Base-by-base conservation (phyloP, 2,113 vertebrate genomes). In the Python bivittatus region DNA sequence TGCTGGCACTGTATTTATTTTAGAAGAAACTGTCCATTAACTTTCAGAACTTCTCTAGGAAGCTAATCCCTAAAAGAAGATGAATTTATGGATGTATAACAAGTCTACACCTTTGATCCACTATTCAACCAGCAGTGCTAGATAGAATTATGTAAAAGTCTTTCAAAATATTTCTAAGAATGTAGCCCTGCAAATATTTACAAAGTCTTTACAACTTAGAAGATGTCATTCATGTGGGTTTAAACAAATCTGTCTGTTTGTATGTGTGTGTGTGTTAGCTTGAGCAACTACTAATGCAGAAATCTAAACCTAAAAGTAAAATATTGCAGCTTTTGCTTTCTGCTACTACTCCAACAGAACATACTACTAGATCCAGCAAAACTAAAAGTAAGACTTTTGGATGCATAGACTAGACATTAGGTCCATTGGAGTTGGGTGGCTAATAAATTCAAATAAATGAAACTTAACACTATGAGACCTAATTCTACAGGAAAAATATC, bases 31-130 rank as follows among this genome's bases (percentile, higher is more conserved):
- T 44, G 29, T 92, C 52, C 94, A 92, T 93, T 93, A 92, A 90
- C 84, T 92, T 95, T 93, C 88, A 94, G 92, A 88, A 85, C 29
- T 92, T 90, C 87, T 84, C 85, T 94, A 57, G 64, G 90, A 96
- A 94, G 86, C 88, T 96, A 96, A 96, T 95, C 93, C 86, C 91
- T 64, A 86, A 27, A 79, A 42, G 94, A 91, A 27, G 64, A 84
- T 92, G 91, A 95, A 96, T 95, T 95, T 93, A 94, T 89, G 85
- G 93, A 84, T 95, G 53, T 20, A 29, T 96, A 96, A 94, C 60
- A 93, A 90, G 72, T 29, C 86, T 95, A 84, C 20, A 92, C 27
- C 61, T 96, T 96, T 95, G 93, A 96, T 95, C 88, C 29, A 84
- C 54, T 92, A 88, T 94, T 22, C 85, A 87, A 48, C 68, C 23